phyloP scores from a whole-genome alignment of 2,113 vertebrate species.

The Nothoprocta pentlandii region DNA sequence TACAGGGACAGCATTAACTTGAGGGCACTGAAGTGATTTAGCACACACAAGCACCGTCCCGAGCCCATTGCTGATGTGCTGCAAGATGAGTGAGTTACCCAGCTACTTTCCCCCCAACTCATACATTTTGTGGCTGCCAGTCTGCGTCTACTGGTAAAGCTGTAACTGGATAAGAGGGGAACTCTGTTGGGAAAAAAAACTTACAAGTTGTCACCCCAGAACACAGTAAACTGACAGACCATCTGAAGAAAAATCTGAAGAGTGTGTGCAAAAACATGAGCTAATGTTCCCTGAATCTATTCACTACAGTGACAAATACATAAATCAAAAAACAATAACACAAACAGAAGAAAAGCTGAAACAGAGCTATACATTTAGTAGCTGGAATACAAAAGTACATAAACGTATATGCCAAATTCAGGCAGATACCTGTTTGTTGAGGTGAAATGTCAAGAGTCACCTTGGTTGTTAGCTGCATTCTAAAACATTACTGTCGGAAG shows the following conservation, averaged over 20 bases:
- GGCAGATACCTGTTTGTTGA: background rate
- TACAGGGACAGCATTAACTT: background rate
- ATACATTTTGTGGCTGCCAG: background rate
- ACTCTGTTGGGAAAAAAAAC: background rate
- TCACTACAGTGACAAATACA: background rate
- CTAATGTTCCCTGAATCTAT: background rate
- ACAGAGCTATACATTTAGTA: background rate
- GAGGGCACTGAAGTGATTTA: background rate
- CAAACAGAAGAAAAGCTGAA: background rate
- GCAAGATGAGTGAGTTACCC: background rate
- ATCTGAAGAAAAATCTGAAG: background rate
- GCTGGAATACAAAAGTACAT: background rate
- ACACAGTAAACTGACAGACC: background rate
- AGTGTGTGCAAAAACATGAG: background rate
- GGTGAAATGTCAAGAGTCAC: background rate
- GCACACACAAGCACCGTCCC: background rate
- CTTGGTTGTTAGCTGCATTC: background rate
- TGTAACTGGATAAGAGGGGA: background rate
- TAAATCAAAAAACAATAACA: background rate
- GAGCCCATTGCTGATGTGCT: background rate
- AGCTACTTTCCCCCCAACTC: background rate
- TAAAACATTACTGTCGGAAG: background rate
- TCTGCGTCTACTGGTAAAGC: background rate
- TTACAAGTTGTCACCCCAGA: background rate
- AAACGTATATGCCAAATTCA: background rate